Conservation (phyloP, 2,888 invertebrate species). For the Sipha maydis region DNA sequence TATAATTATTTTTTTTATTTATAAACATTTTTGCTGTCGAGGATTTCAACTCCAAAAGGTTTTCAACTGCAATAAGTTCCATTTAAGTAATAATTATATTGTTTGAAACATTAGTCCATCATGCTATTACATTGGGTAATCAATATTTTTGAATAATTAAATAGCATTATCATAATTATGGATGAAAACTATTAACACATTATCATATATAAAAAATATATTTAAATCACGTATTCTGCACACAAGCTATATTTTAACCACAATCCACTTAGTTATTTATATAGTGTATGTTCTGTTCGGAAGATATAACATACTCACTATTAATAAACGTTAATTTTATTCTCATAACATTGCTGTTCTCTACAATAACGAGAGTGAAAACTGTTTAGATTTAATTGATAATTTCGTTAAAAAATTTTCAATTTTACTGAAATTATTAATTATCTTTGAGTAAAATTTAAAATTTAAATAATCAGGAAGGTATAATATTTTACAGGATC, state of each 20-base stretch:
- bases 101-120: not conserved
- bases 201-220: not conserved
- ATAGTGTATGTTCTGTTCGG: too few relatives aligned
- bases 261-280: not conserved
- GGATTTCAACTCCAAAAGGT: not conserved
- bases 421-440: too few relatives aligned
- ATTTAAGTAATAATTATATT: not conserved
- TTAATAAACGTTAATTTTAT: too few relatives aligned
- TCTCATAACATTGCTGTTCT: too few relatives aligned
- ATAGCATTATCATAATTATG: not conserved
- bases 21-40: not conserved
- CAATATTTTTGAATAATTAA: not conserved
- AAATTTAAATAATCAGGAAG: too few relatives aligned
- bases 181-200: not conserved
- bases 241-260: not conserved
- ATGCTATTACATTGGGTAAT: not conserved
- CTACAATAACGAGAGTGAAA: too few relatives aligned
- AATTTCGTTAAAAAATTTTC: too few relatives aligned
- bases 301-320: too few relatives aligned
- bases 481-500: too few relatives aligned
- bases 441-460: too few relatives aligned
- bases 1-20: not conserved
- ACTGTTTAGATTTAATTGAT: too few relatives aligned
- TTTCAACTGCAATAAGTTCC: not conserved
- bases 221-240: not conserved